These are phyloP conservation scores for Eulemur macaco DNA, from an alignment of 2,113 vertebrate genomes.

Conservation along the genomic window DNA sequence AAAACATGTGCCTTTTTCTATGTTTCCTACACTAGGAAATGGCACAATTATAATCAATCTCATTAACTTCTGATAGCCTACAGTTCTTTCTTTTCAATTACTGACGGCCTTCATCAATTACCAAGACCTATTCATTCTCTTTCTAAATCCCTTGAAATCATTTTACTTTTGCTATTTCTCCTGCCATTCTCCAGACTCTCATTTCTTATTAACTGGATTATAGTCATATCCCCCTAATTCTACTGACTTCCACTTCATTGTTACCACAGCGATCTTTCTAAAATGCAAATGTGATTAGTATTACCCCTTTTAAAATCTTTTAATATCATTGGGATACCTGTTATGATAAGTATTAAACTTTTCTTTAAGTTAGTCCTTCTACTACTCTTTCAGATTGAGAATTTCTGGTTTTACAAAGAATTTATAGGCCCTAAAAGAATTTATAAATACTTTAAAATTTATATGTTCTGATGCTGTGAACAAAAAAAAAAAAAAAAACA, in stretches of 20 bases:
- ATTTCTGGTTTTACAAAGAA: background rate
- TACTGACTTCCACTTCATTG: background rate
- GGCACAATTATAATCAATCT: background rate
- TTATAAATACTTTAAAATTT: background rate
- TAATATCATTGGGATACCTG: constrained; percentile 22
- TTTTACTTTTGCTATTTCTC: background rate
- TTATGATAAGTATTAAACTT: constrained; percentile 35
- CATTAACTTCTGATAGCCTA: background rate
- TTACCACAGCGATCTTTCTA: background rate
- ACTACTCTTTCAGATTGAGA: constrained; percentile 27
- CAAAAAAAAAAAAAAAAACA: no score
- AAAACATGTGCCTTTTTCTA: background rate
- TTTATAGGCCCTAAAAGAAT: background rate
- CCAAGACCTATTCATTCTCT: background rate
- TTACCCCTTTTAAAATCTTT: constrained; percentile 6
- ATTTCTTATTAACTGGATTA: constrained; percentile 29
- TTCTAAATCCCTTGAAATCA: background rate
- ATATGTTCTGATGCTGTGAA: no score
- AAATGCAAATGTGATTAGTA: constrained; percentile 29
- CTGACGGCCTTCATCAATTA: background rate
- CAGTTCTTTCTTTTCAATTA: background rate
- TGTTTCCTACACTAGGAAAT: background rate
- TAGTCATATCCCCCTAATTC: constrained; percentile 7
- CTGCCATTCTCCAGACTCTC: background rate
- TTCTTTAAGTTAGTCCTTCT: background rate